Percentiles rank a stretch among this genome's conserved stretches.
phyloP scores from a whole-genome alignment of 2,797 vertebrate species.

The Aplochiton taeniatus region DNA sequence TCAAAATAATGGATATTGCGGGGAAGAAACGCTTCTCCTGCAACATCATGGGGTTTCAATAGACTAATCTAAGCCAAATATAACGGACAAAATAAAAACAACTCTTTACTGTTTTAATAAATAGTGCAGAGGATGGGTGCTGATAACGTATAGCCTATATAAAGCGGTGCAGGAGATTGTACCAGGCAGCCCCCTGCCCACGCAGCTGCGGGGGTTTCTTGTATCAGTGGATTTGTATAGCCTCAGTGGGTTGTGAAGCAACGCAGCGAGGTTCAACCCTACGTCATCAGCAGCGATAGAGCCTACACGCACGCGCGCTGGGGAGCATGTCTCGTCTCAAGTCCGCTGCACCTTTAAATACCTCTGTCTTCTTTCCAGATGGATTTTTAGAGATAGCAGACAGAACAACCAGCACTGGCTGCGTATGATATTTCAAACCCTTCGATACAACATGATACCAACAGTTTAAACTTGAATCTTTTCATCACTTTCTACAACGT shows the following conservation, averaged over 20 bases:
- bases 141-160: too few relatives aligned
- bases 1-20: too few relatives aligned
- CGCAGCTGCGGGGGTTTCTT: constrained; percentile 10
- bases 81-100: too few relatives aligned
- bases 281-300: constrained; percentile 45
- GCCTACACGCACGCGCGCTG: constrained; percentile 1
- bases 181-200: background rate
- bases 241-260: constrained; percentile 10
- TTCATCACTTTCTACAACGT: constrained; percentile 35
- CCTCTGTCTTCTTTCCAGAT: constrained; percentile 28
- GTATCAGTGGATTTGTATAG: background rate
- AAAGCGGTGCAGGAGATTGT: too few relatives aligned
- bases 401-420: constrained; percentile 5
- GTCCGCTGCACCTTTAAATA: constrained; percentile 51
- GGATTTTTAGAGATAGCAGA: constrained; percentile 36
- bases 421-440: constrained; percentile 12
- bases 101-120: too few relatives aligned
- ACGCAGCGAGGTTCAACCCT: constrained; percentile 45
- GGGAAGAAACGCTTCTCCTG: too few relatives aligned
- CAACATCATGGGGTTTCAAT: too few relatives aligned
- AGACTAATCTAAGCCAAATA: too few relatives aligned
- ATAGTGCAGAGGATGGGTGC: too few relatives aligned
- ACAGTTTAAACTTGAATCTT: constrained; percentile 39
- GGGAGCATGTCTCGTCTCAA: constrained; percentile 22
- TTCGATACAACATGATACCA: constrained; percentile 41